Base-by-base conservation (phyloP, 2,888 invertebrate species). In the Standfussiana lucernea region DNA sequence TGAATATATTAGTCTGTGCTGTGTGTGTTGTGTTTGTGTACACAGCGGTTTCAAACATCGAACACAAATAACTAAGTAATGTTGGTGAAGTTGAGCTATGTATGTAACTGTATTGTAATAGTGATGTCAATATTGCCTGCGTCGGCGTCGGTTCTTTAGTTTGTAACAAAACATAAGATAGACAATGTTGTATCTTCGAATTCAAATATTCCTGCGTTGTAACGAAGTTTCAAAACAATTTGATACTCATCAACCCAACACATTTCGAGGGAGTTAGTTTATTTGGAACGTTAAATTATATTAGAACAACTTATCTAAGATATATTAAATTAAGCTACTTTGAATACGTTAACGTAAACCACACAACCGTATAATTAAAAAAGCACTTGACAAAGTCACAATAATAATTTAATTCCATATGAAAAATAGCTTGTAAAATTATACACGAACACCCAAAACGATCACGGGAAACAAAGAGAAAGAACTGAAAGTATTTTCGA, bases 1-100 rank as follows among this genome's bases (percentile, higher is more conserved):
- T 78, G 82, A 78, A 83, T 72, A 69, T 74, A 79, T 77, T 79
- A 64, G 40, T 50, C 21, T 72, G 42, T 65, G 40, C 45, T 70
- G 50, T 61, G 42, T 72, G 42, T 65, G 40, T 53, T 70, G 50
- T 61, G 42, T 62, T 71, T 28, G 53, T 59, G 50, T 47, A 67
- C 53, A 35, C 42, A 50, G 47, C 28, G 59, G 47, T 72, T 64
- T 32, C n/a, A 40, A 28, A 24, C 53, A 28, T 35, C 64, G n/a
- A 28, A 71, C 32, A 69, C 75, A 62, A 50, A 42, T 61, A 66
- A 45, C 21, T 68, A 42, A 37, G 13, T 56, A 32, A 79, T 59
- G 42, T 56, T 61, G 59, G 28, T 21, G 10, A 61, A 61, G 50
- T 66, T 70, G n/a, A 32, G 32, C n/a, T 35, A 47, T 72, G 32